phyloP scores from a whole-genome alignment of 2,888 invertebrate genomes.

The Parnassius apollo region DNA sequence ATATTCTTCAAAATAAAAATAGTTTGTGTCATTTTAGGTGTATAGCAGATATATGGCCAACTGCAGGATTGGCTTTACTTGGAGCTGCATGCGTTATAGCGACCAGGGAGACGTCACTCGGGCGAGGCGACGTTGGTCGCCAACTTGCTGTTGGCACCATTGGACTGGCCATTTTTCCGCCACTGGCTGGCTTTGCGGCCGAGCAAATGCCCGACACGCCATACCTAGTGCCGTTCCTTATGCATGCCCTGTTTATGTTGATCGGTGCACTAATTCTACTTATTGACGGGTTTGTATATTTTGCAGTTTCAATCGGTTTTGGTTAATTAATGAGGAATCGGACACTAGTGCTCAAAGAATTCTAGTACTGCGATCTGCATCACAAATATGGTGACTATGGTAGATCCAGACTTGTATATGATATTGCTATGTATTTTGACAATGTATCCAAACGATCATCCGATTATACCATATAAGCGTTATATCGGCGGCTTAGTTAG shows the following conservation, averaged over 20 bases:
- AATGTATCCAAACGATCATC: no score
- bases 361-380: no score
- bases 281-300: slow-evolving; percentile 72
- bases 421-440: no score
- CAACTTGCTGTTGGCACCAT: slow-evolving; percentile 89
- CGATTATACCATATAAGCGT: no score
- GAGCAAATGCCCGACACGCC: slow-evolving; percentile 61
- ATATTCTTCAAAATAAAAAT: neutral
- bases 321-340: no score
- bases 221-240: slow-evolving; percentile 80
- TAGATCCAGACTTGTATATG: no score
- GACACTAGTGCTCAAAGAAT: no score
- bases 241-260: slow-evolving; percentile 79
- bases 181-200: slow-evolving; percentile 75
- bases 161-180: slow-evolving; percentile 86
- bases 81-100: slow-evolving; percentile 91
- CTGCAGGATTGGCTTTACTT: slow-evolving; percentile 85
- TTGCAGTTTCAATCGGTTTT: neutral
- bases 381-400: no score
- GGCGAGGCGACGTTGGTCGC: slow-evolving; percentile 89
- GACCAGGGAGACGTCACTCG: slow-evolving; percentile 89
- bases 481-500: no score
- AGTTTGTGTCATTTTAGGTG: neutral
- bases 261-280: slow-evolving; percentile 82
- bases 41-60: slow-evolving; percentile 89